phyloP scores from a whole-genome alignment of 2,113 vertebrate genomes.

The Petaurus breviceps region DNA sequence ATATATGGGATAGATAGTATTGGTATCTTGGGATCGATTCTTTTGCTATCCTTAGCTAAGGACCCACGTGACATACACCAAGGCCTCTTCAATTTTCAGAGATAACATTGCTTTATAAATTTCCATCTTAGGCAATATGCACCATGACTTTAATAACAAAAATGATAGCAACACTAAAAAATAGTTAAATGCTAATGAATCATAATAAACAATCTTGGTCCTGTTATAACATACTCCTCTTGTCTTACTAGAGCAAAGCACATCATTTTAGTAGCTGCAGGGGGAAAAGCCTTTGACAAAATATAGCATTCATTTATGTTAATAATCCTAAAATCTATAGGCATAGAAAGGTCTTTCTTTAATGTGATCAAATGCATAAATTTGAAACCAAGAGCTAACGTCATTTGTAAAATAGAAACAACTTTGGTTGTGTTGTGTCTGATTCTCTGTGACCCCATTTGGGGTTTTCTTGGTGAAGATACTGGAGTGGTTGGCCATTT shows the following conservation, averaged over 20 bases:
- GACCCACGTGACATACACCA: not conserved
- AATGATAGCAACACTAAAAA: not conserved
- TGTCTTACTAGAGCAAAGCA: not conserved
- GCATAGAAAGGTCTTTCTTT: not conserved
- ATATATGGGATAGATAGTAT: not conserved
- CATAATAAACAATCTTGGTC: not conserved
- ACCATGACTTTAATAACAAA: not conserved
- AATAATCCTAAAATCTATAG: not conserved
- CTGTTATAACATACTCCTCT: not conserved
- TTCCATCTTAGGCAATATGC: not conserved
- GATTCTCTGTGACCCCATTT: not conserved
- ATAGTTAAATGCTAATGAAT: not conserved
- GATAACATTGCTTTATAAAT: not conserved
- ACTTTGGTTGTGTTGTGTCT: not conserved
- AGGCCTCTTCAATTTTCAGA: not conserved
- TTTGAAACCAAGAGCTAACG: not conserved
- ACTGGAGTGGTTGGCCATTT: not conserved
- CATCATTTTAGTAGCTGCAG: not conserved
- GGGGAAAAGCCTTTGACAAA: not conserved
- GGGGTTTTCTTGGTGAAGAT: not conserved
- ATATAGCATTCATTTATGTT: not conserved
- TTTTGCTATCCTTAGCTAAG: not conserved
- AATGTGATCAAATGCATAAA: not conserved
- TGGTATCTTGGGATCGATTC: not conserved
- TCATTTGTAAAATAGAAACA: not conserved